These are phyloP conservation scores for Egretta garzetta DNA, from an alignment of 2,113 vertebrate genomes.

Conservation along the genomic window DNA sequence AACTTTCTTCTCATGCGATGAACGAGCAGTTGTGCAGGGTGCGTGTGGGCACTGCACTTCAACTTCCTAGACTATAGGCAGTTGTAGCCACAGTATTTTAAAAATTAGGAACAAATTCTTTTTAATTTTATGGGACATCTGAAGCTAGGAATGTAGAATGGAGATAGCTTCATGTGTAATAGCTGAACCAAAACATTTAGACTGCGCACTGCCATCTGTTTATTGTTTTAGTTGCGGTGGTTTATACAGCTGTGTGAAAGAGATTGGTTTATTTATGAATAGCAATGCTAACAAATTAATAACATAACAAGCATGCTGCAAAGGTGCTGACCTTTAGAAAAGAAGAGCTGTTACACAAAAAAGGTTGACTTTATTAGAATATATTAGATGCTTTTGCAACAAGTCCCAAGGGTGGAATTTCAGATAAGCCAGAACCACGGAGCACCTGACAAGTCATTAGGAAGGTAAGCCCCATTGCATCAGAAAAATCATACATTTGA, in stretches of 20 bases:
- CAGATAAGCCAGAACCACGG: not conserved
- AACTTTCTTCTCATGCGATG: not conserved
- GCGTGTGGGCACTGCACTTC: not conserved
- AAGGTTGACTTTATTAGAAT: not conserved
- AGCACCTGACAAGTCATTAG: not conserved
- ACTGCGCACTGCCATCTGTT: not conserved
- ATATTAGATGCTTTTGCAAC: not conserved
- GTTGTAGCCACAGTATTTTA: not conserved
- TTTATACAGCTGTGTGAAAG: not conserved
- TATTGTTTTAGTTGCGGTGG: not conserved
- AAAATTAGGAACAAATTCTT: not conserved
- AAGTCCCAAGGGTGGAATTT: not conserved
- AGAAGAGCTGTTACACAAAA: not conserved
- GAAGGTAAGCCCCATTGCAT: not conserved
- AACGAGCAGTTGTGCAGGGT: not conserved
- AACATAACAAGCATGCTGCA: not conserved
- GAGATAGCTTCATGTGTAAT: not conserved
- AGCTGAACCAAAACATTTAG: not conserved
- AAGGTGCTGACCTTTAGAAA: not conserved
- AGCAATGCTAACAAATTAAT: slow-evolving; percentile 19
- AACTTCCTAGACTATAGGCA: not conserved
- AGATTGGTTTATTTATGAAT: not conserved
- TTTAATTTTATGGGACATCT: not conserved
- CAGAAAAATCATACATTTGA: not conserved
- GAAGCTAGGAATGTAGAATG: not conserved